These are phyloP conservation scores for Parotia lawesii DNA, from an alignment of 2,113 vertebrate species.

Conservation along the genomic window DNA sequence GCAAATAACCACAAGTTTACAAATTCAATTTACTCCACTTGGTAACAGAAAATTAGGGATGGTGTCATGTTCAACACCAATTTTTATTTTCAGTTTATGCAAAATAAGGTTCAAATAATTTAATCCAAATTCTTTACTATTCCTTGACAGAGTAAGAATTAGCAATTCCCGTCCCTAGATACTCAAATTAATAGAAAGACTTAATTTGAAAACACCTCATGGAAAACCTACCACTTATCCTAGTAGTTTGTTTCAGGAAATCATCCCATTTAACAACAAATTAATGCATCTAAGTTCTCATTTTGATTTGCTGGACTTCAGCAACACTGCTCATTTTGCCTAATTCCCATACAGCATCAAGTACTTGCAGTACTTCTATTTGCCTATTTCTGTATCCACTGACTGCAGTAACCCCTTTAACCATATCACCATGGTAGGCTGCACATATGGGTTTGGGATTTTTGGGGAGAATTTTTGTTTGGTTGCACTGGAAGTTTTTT, in stretches of 20 bases:
- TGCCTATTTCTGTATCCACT: not conserved
- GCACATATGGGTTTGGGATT: accelerated
- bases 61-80: not conserved
- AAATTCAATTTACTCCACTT: not conserved
- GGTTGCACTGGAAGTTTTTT: not conserved
- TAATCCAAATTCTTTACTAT: not conserved
- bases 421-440: accelerated
- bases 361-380: not conserved
- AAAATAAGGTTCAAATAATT: not conserved
- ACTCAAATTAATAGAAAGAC: not conserved
- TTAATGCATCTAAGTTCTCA: not conserved
- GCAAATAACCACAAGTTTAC: not conserved
- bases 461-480: not conserved
- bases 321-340: not conserved
- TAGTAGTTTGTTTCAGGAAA: not conserved
- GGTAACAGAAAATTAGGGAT: not conserved
- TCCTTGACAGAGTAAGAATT: not conserved
- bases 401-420: not conserved
- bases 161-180: not conserved
- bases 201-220: not conserved
- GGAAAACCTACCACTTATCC: not conserved
- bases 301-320: not conserved
- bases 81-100: not conserved
- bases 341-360: not conserved
- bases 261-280: not conserved